Base-by-base conservation (phyloP, 2,797 vertebrate genomes). In the Cephalopachus bancanus region DNA sequence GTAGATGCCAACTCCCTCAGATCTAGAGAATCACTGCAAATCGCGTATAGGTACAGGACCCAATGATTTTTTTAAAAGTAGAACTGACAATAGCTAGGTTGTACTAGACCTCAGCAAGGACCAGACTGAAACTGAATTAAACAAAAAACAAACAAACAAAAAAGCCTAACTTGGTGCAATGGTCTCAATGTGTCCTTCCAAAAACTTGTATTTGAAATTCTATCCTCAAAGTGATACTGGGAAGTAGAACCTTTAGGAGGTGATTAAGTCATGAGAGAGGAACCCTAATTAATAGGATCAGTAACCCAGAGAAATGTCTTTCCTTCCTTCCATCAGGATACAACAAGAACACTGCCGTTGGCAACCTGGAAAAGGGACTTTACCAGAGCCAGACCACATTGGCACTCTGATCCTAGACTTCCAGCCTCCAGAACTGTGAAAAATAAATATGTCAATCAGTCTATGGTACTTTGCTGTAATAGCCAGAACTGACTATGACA, bases 1-100 rank as follows among this genome's bases (percentile, higher is more conserved):
- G 26, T 74, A 19, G n/a, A 57, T 0, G 1, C 57, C 0, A 8
- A 16, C 22, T 62, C 10, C 5, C 8, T 71, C 37, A 26, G 37
- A 55, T 26, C 72, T n/a, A 22, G 1, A 62, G 57, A 72, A 88
- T 60, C 49, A 1, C 55, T 64, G 15, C 26, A 44, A 79, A 14
- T 53, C n/a, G 44, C 6, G n/a, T 44, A n/a, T n/a, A 49, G 28
- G 26, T 65, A 7, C 10, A 30, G 26, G 53, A 67, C 14, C 11
- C 7, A 69, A 7, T 20, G 14, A 30, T 79, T 89, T 89, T 69
- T 30, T 44, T 44, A 44, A 71, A 80, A 30, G 1, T 60, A 37
- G 69, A 51, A 16, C 28, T 28, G 20, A 67, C 15, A 26, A 14
- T 15, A 75, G 51, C 22, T 49, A 74, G 67, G 15, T 10, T 64